Percentiles rank a stretch among this genome's conserved stretches.
These are phyloP conservation scores for Ciconia maguari DNA, from an alignment of 2,113 vertebrate genomes.

Conservation along the genomic window DNA sequence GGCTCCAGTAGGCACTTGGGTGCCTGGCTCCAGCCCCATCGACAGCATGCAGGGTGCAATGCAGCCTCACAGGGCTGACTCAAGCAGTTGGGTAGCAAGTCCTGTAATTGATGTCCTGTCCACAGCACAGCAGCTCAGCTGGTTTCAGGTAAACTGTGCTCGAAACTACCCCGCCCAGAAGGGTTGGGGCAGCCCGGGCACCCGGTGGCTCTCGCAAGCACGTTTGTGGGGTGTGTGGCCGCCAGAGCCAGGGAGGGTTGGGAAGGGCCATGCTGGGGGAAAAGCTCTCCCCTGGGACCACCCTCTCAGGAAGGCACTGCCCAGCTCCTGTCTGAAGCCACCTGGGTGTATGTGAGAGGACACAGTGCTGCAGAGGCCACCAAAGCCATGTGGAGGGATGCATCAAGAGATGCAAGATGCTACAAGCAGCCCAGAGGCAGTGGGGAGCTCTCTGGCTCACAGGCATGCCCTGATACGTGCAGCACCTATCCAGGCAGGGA, in stretches of 20 bases:
- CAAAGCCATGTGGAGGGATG: background rate
- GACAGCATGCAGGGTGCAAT: rapidly evolving
- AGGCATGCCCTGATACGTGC: rapidly evolving
- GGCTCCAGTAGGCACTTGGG: rapidly evolving
- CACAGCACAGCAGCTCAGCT: background rate
- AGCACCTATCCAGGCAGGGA: background rate
- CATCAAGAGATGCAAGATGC: background rate
- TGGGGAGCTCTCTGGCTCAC: background rate
- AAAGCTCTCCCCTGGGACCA: background rate
- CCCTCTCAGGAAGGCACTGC: background rate
- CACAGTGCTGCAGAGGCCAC: background rate
- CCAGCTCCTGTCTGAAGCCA: background rate
- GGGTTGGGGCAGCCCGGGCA: background rate
- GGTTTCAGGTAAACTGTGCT: conserved; percentile 51
- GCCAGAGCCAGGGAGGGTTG: rapidly evolving
- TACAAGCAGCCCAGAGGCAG: rapidly evolving
- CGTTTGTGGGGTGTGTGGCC: rapidly evolving
- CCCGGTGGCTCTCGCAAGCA: background rate
- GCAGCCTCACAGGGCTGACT: background rate
- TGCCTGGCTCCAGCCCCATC: rapidly evolving
- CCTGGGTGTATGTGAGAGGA: background rate
- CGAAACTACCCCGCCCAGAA: conserved; percentile 65
- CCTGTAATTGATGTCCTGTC: conserved; percentile 53
- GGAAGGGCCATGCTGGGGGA: background rate
- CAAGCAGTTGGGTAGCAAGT: background rate